Evolutionary conservation across 92 coral and sea anemone genomes (phyloP).

Genomic region (Heteractis magnifica): DNA sequence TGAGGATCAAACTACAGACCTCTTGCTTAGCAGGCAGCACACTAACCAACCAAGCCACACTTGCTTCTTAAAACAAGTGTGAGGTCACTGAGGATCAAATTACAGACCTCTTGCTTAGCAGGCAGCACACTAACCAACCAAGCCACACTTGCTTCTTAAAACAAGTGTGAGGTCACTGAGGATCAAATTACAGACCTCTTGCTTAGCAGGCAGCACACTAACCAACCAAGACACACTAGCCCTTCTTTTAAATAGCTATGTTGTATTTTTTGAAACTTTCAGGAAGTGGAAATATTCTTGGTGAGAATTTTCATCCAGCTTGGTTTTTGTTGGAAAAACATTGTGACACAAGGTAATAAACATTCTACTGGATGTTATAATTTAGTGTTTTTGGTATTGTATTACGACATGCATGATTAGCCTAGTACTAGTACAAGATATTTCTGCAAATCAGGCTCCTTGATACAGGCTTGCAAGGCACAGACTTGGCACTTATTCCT

Average conservation of each 20-base stretch:
- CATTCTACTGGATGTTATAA: not conserved
- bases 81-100: not conserved
- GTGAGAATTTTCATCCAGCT: constrained; percentile 86
- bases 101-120: not conserved
- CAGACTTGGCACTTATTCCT: too few relatives aligned
- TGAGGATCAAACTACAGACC: too few relatives aligned
- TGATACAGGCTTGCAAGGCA: too few relatives aligned
- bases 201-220: constrained; percentile 2
- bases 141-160: not conserved
- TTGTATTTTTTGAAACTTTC: not conserved
- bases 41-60: too few relatives aligned
- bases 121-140: constrained; percentile 5
- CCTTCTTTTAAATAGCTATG: not conserved
- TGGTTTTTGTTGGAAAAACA: constrained; percentile 88
- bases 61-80: too few relatives aligned
- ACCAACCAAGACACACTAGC: not conserved
- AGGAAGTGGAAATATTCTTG: constrained; percentile 85
- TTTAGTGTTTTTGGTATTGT: not conserved
- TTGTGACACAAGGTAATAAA: constrained; percentile 69
- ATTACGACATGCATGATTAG: too few relatives aligned
- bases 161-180: not conserved
- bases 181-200: not conserved
- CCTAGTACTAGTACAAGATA: too few relatives aligned
- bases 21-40: too few relatives aligned
- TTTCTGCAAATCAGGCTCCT: too few relatives aligned